Evolutionary conservation across 1,140 invertebrate species (phyloP).

Genomic region (Ooceraea biroi): DNA sequence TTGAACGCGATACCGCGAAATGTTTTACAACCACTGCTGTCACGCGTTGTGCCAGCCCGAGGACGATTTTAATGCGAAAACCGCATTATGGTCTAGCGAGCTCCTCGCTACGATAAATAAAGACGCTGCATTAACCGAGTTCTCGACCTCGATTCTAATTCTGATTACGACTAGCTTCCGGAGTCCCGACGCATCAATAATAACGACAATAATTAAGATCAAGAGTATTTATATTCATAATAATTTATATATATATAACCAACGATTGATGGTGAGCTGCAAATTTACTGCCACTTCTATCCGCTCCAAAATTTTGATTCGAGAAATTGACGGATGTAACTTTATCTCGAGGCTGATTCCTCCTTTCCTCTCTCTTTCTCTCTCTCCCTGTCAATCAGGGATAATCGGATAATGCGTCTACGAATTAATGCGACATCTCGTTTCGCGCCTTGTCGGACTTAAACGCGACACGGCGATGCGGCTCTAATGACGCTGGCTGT

Average conservation of each 20-base stretch:
- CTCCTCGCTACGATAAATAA: slow-evolving; percentile 48
- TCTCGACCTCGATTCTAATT: slow-evolving; percentile 27
- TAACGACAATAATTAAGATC: background rate
- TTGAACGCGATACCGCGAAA: slow-evolving; percentile 57
- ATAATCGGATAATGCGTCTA: background rate
- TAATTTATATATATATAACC: too few species aligned
- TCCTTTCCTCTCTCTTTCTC: background rate
- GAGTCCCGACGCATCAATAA: background rate
- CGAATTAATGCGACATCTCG: background rate
- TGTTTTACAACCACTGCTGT: slow-evolving; percentile 52
- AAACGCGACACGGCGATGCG: background rate
- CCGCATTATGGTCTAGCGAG: slow-evolving; percentile 25
- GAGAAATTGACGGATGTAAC: too few species aligned
- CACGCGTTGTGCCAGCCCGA: slow-evolving; percentile 46
- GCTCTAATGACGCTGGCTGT: slow-evolving; percentile 8
- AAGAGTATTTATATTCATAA: background rate
- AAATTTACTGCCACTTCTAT: too few species aligned
- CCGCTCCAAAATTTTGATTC: too few species aligned
- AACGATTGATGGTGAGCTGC: too few species aligned
- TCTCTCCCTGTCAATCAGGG: background rate
- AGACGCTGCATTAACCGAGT: slow-evolving; percentile 23
- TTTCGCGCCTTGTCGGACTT: background rate
- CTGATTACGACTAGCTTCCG: background rate
- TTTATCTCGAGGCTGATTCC: background rate
- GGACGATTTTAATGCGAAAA: slow-evolving; percentile 49